These are phyloP conservation scores for Indri indri DNA, from an alignment of 2,113 vertebrate species.

Conservation along the genomic window DNA sequence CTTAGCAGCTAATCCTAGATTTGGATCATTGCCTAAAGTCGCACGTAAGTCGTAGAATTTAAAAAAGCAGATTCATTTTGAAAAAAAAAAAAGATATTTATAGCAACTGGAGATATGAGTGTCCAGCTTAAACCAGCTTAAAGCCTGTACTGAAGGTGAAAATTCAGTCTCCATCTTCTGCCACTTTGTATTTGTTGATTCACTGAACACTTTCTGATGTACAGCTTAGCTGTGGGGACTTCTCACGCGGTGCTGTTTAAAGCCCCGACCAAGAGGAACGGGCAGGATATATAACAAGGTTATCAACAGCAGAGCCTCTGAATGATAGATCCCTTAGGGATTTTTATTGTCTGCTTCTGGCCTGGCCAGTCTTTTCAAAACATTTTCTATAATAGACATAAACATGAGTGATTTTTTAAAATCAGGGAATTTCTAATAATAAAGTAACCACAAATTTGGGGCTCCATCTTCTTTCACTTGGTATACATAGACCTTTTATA, in stretches of 20 bases:
- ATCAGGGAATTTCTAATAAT: not conserved
- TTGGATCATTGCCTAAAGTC: constrained; percentile 84
- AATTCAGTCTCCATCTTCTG: not conserved
- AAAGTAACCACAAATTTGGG: not conserved
- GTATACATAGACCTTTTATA: not conserved
- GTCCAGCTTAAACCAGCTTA: not conserved
- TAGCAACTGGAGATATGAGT: not conserved
- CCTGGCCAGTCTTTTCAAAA: not conserved
- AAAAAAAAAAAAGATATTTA: not conserved
- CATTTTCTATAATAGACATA: not conserved
- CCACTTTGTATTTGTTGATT: not conserved
- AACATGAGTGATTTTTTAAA: not conserved
- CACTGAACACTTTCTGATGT: not conserved
- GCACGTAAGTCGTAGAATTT: constrained; percentile 79
- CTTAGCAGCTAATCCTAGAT: constrained; percentile 80
- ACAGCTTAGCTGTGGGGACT: not conserved
- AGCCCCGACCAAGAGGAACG: not conserved
- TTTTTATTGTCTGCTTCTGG: not conserved
- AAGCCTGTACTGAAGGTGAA: not conserved
- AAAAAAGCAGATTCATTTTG: not conserved
- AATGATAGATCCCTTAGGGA: no score
- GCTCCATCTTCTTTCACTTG: not conserved
- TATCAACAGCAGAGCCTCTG: not conserved
- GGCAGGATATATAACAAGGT: not conserved
- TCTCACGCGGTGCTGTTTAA: not conserved